Evolutionary conservation across 23 tunicate genomes (phyloP).

Genomic region (Ciona savignyi): DNA sequence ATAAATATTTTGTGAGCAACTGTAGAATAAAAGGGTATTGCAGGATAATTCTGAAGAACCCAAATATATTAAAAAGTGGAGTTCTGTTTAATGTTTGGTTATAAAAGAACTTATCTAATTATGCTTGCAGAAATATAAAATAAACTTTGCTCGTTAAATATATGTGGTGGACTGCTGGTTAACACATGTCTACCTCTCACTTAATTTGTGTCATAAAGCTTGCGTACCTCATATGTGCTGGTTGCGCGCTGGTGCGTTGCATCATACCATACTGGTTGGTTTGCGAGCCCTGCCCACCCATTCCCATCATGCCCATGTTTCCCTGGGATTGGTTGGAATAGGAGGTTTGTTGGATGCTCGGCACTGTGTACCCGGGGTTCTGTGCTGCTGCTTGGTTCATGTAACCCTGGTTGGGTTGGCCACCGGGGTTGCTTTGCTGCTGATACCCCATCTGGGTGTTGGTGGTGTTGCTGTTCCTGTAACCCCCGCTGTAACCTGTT

Average conservation of each 20-base stretch:
- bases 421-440: background rate
- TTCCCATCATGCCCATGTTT: constrained; percentile 16
- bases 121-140: no score
- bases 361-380: background rate
- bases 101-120: no score
- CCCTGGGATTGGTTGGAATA: constrained; percentile 3
- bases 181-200: no score
- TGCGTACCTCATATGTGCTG: background rate
- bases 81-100: no score
- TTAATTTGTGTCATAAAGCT: no score
- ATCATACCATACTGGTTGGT: background rate
- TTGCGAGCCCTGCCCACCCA: constrained; percentile 5
- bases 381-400: background rate
- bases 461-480: constrained; percentile 3
- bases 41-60: no score
- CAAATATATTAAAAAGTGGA: no score
- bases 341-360: background rate
- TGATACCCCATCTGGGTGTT: constrained; percentile 22
- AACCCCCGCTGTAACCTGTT: constrained; percentile 1
- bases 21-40: no score
- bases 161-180: no score
- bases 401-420: constrained; percentile 3
- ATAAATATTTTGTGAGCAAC: no score
- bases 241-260: background rate
- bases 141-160: no score